A percentile compares a stretch with the other conserved stretches of the same genome.
These are phyloP conservation scores for Scaptomyza montana DNA, from an alignment of 1,140 invertebrate species.

Conservation along the genomic window DNA sequence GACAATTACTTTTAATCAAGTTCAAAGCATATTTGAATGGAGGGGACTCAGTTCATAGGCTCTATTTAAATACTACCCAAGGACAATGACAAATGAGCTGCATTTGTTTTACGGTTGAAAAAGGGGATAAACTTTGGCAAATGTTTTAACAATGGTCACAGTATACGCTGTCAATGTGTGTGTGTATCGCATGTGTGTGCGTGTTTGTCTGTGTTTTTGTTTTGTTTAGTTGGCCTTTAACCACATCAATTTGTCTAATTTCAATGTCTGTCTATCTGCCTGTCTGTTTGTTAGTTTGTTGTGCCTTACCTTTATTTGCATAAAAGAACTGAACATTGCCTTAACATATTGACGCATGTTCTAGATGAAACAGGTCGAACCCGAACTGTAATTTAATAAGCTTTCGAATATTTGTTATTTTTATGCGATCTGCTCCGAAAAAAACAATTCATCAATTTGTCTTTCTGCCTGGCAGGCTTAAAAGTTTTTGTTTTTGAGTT, in stretches of 20 bases:
- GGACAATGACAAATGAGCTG: constrained; percentile 67
- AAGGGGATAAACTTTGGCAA: constrained; percentile 50
- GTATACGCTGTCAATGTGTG: constrained; percentile 6
- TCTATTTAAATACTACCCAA: constrained; percentile 42
- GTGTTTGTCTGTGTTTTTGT: neutral
- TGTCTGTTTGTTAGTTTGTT: neutral
- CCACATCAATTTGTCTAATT: constrained; percentile 47
- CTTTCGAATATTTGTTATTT: neutral
- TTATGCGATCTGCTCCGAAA: no score
- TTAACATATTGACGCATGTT: constrained; percentile 18
- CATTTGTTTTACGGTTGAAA: constrained; percentile 58
- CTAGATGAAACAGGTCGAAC: constrained; percentile 2
- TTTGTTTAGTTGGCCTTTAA: constrained; percentile 34
- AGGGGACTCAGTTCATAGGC: constrained; percentile 40
- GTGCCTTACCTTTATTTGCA: constrained; percentile 32
- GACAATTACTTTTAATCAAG: constrained; percentile 31
- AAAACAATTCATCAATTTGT: no score
- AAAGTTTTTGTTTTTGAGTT: no score
- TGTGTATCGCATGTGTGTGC: neutral
- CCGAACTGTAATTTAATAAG: constrained; percentile 18
- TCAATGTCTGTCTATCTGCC: constrained; percentile 29
- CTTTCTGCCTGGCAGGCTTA: no score
- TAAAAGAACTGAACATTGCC: constrained; percentile 8
- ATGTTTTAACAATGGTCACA: constrained; percentile 52
- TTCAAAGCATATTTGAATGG: constrained; percentile 16